Evolutionary conservation across 2,888 invertebrate genomes (phyloP), one percentile per base, ranked within the genome.

Genomic region (Tiliacea citrago): DNA sequence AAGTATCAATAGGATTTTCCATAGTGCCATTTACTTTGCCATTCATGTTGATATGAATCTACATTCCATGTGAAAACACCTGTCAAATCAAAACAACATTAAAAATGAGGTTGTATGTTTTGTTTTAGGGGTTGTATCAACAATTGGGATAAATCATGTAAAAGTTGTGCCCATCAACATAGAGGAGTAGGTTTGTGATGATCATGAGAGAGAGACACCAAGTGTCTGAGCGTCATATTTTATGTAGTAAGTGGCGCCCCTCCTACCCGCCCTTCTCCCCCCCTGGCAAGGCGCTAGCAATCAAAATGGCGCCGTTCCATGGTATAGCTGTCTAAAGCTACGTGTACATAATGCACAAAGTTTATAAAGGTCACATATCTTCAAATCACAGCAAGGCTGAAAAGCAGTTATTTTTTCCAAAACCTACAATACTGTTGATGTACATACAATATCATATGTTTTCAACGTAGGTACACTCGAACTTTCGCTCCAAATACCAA

Each of bases 271-370:
- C 85, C 90, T 89, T 86, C 90, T 84, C 91, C 90, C 92, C 93
- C 93, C 91, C 93, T 93, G 92, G 91, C 92, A 92, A 93, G 93
- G 93, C 94, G 91, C 93, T 93, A 93, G 93, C 92, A 95, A 94
- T 94, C 95, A 95, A 96, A 95, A 96, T 96, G 95, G 95, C 95
- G 95, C 82, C 78, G 95, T 94, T 92, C 92, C 91, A 93, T 93
- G 93, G 93, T 92, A 91, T 91, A 91, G 89, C 90, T 92, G 89
- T 88, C 76, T 89, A 90, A 87, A 93, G 89, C 92, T 94, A 94
- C 94, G 94, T 94, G 93, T 94, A 92, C 92, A 91, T 89, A 87
- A 90, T 88, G 84, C 89, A 89, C 86, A 84, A 87, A 63, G 77
- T 88, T 85, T 86, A 87, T 87, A 91, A 91, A 91, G 89, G 86